phyloP scores from a whole-genome alignment of 2,797 vertebrate genomes.

The Enteromius fasciolatus region DNA sequence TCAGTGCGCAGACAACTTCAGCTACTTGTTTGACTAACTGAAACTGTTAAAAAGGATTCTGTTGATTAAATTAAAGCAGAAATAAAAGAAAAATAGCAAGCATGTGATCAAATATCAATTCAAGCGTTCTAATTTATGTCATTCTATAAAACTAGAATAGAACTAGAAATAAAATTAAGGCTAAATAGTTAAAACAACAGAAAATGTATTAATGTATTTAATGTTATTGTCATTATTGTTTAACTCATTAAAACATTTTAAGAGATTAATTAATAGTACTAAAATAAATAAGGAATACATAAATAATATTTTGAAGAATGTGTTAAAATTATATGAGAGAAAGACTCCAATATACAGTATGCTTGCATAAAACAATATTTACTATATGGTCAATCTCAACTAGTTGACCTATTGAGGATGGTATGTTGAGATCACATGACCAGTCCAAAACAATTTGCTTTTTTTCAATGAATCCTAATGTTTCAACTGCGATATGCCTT shows the following conservation, averaged over 20 bases:
- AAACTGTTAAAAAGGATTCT: not conserved
- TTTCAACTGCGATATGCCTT: not conserved
- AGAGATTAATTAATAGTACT: not conserved
- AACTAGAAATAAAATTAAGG: not conserved
- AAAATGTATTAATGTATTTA: not conserved
- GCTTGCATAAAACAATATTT: not conserved
- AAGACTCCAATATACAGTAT: not conserved
- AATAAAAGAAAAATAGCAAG: not conserved
- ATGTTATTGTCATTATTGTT: not conserved
- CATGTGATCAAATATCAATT: not conserved
- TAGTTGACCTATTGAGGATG: not conserved
- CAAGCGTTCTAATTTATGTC: not conserved
- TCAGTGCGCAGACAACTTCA: not conserved
- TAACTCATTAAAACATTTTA: not conserved
- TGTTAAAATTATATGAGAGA: not conserved
- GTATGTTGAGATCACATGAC: not conserved
- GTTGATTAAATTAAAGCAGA: not conserved
- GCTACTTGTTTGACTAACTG: not conserved
- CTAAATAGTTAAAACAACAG: not conserved
- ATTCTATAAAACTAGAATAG: not conserved
- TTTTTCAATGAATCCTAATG: not conserved
- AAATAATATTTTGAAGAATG: not conserved
- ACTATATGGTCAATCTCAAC: not conserved
- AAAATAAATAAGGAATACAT: not conserved
- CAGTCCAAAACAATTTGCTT: not conserved